Evolutionary conservation across 2,888 invertebrate species (phyloP), one percentile per base, ranked within the genome.

Genomic region (Blastobasis lacticolella): DNA sequence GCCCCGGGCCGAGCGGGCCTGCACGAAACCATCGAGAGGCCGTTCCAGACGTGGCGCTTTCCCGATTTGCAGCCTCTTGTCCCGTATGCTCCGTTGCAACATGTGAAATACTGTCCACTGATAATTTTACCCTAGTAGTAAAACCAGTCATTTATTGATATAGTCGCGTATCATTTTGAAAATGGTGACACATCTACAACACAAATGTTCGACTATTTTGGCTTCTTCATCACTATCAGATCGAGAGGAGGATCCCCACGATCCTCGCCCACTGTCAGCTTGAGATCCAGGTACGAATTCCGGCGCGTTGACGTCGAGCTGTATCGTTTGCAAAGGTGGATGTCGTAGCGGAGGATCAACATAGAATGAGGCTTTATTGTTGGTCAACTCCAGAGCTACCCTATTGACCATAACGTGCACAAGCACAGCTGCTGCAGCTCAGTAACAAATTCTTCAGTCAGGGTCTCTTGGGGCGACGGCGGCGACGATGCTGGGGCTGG

Each of bases 81-180:
- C 6, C 86, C 80, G 23, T 78, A 68, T 1, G 78, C 69, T 10
- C 75, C 81, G 7, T 85, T 80, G 69, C 95, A 95, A 67, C 95
- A 95, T 6, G 89, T 83, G 76, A 92, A 93, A 51, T 81, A 82
- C 37, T 79, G 78, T 46, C 88, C 85, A 37, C 75, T 75, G 71
- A 89, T 90, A 63, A 23, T 3, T 23, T 94, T 94, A 36, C 97
- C 98, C 94, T 95, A 96, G 75, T 99, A 99, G 75, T 96, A 95
- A 10, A 89, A 72, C 81, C 99, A 99, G 88, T 58, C 95, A 95
- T 47, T 90, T 88, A 4, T 90, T 90, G 37, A 93, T 74, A 73
- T 95, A 95, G 68, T 93, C 90, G 37, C 90, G 87, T 58, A 91
- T 90, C 54, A 95, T 91, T 64, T 90, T 88, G 77, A 95, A 97